Base-by-base conservation (phyloP, 1,140 invertebrate species). In the Heliconius hewitsoni region DNA sequence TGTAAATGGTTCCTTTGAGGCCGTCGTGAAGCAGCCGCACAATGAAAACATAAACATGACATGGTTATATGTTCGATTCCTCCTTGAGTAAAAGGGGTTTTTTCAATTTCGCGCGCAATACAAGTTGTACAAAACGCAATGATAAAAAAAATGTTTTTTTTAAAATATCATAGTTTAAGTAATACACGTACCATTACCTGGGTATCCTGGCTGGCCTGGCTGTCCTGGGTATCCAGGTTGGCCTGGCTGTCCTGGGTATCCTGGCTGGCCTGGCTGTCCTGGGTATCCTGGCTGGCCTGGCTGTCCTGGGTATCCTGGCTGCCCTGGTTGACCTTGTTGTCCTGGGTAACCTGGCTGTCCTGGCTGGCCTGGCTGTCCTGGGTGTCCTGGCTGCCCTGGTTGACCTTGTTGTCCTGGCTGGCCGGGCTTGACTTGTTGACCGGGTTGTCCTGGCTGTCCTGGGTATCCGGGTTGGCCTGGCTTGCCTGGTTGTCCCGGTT, bases 341-440 rank as follows among this genome's bases (percentile, higher is more conserved):
- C 81, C 84, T 46, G 84, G 79, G 3, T 80, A 13, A 19, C 84
- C 84, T 30, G 79, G 79, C 5, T 82, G 71, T 37, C 81, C 81
- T 18, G 84, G 82, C 30, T 66, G 3, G 27, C 84, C 84, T 27
- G 82, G 78, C 0, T 82, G 9, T 55, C 84, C 80, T 11, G 83
- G 83, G 9, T 83, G 66, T 57, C 76, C 80, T 74, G 82, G 82
- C n/a, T 78, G 0, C 6, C 84, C 81, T 1, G 84, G 80, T 6
- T 74, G 5, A 1, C 80, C 82, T 13, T 80, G 73, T 70, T 72
- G 23, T 39, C 83, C 83, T 50, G 83, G 82, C 9, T 82, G 39
- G 0, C 84, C 82, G 39, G 83, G 74, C 1, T 80, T 9, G 39
- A 80, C 82, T 71, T 77, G 37, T 9, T 78, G 30, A 30, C 83